Conservation (phyloP, 2,888 invertebrate species). For the Cryptus armator region DNA sequence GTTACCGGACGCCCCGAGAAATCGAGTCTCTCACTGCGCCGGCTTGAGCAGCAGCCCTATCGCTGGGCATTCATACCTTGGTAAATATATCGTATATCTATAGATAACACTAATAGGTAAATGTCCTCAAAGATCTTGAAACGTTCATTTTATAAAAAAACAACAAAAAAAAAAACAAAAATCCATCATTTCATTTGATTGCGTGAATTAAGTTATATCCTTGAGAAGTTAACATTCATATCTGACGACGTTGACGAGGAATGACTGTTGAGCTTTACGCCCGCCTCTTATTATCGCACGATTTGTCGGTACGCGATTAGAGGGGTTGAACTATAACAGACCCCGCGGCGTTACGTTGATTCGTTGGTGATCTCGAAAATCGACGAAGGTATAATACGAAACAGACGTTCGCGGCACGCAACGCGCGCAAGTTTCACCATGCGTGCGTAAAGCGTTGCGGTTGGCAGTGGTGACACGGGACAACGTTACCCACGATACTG, state of each 20-base stretch:
- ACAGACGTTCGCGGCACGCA: constrained; percentile 40
- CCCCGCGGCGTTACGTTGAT: constrained; percentile 40
- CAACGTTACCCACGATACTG: constrained; percentile 49
- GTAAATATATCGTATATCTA: constrained; percentile 33
- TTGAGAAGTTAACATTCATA: constrained; percentile 4
- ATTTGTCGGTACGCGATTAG: constrained; percentile 34
- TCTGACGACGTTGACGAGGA: neutral
- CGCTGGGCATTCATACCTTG: neutral
- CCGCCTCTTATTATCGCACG: constrained; percentile 26
- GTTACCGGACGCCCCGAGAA: constrained; percentile 72
- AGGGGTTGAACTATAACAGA: constrained; percentile 6
- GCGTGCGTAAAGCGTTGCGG: constrained; percentile 60
- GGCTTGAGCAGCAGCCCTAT: constrained; percentile 10
- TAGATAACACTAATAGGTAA: constrained; percentile 50
- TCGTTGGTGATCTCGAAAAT: constrained; percentile 62
- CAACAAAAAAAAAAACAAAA: neutral
- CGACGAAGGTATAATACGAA: constrained; percentile 53
- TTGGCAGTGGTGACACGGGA: constrained; percentile 63
- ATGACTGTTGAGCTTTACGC: constrained; percentile 22
- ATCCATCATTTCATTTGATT: neutral
- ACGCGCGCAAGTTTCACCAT: constrained; percentile 31
- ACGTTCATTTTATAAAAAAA: neutral
- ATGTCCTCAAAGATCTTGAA: neutral
- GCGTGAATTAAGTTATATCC: constrained; percentile 1
- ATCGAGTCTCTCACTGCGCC: constrained; percentile 24